These are phyloP conservation scores for Larimichthys polyactis DNA, from an alignment of 2,113 vertebrate genomes.

Conservation along the genomic window DNA sequence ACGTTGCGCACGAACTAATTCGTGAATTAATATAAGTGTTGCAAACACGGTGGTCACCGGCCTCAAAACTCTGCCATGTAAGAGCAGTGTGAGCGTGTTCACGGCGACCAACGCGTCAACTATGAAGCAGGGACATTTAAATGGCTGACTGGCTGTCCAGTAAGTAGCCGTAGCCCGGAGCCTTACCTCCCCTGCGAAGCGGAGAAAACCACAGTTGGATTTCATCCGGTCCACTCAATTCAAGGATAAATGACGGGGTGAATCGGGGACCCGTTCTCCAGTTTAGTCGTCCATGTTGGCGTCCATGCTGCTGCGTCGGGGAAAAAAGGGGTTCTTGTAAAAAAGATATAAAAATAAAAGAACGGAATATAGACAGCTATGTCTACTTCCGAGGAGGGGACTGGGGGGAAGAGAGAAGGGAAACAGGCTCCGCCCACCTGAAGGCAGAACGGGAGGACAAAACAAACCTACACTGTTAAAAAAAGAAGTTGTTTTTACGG, in stretches of 20 bases:
- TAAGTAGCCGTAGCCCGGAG: conserved; percentile 56
- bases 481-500: too few species aligned
- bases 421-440: conserved; percentile 63
- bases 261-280: conserved; percentile 55
- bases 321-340: conserved; percentile 62
- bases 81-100: fast-evolving
- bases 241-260: conserved; percentile 66
- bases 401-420: conserved; percentile 52
- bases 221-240: conserved; percentile 91
- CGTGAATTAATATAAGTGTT: too few species aligned
- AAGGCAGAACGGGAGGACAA: background rate
- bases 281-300: conserved; percentile 79
- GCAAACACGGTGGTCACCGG: background rate
- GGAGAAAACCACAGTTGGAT: conserved; percentile 88
- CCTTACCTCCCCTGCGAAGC: conserved; percentile 92
- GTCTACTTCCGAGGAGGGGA: conserved; percentile 87
- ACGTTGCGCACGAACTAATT: background rate
- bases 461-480: too few species aligned
- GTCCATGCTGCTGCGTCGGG: conserved; percentile 60
- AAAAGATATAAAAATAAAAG: conserved; percentile 79
- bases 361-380: conserved; percentile 83
- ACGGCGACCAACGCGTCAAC: fast-evolving
- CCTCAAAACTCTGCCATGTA: fast-evolving
- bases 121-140: conserved; percentile 25
- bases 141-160: conserved; percentile 24